Percentiles rank a stretch among this genome's conserved stretches.
Evolutionary conservation across 92 coral and sea anemone species (phyloP).

Genomic region (Epizoanthus rinbou): DNA sequence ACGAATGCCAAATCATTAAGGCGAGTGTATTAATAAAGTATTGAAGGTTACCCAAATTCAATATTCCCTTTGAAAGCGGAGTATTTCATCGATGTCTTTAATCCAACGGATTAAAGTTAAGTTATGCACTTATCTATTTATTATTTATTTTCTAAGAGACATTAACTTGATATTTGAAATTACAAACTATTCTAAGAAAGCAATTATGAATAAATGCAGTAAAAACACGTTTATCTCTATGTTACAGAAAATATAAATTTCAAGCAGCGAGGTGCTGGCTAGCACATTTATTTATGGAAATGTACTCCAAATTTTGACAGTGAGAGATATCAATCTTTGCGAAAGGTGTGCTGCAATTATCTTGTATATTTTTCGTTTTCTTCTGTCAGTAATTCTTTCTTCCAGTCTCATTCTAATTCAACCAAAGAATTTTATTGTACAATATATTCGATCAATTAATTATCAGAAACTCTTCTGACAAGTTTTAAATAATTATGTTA

Average conservation of each 20-base stretch:
- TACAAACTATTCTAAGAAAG: slow-evolving; percentile 27
- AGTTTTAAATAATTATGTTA: background rate
- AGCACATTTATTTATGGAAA: background rate
- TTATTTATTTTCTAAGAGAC: slow-evolving; percentile 32
- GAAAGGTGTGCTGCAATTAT: background rate
- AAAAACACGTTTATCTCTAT: slow-evolving; percentile 17
- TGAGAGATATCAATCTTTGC: slow-evolving; percentile 19
- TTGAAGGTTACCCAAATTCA: background rate
- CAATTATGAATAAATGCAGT: slow-evolving; percentile 13
- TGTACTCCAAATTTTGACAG: slow-evolving; percentile 7
- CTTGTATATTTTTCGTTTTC: background rate
- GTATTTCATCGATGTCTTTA: slow-evolving; percentile 26
- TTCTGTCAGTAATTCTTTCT: background rate
- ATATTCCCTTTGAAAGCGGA: slow-evolving; percentile 38
- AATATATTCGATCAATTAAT: slow-evolving; percentile 13
- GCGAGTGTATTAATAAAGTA: background rate
- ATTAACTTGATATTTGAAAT: slow-evolving; percentile 41
- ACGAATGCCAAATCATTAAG: background rate
- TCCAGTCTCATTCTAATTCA: background rate
- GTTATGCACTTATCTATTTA: slow-evolving; percentile 19
- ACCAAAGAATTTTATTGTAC: slow-evolving; percentile 18
- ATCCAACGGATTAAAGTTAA: slow-evolving; percentile 38
- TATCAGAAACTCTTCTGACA: background rate
- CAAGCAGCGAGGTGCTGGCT: background rate
- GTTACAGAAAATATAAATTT: background rate